These are phyloP conservation scores for Proteles cristata DNA, from an alignment of 2,113 vertebrate genomes.

Conservation along the genomic window DNA sequence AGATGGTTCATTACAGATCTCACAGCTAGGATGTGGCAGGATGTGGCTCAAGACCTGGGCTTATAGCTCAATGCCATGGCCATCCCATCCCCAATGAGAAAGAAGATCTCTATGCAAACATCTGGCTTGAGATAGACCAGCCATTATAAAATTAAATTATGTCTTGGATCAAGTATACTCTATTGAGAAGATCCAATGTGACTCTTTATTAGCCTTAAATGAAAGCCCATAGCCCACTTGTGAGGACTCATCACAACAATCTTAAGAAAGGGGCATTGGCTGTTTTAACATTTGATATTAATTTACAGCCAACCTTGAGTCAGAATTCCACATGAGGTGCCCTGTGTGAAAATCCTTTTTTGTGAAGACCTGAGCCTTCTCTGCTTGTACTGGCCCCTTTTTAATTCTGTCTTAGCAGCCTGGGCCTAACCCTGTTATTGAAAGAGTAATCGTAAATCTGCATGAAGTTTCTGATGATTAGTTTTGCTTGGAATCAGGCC, in stretches of 20 bases:
- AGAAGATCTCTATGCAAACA: not conserved
- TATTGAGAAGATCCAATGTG: not conserved
- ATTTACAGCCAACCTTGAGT: constrained; percentile 41
- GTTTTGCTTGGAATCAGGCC: constrained; percentile 86
- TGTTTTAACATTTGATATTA: not conserved
- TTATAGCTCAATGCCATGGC: not conserved
- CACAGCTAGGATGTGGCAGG: not conserved
- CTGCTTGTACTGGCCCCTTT: constrained; percentile 51
- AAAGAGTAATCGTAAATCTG: constrained; percentile 86
- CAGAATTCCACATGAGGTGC: not conserved
- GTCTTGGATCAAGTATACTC: not conserved
- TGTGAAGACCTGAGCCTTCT: constrained; percentile 48
- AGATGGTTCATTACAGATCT: not conserved
- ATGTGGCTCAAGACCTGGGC: accelerated
- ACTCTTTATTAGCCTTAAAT: not conserved
- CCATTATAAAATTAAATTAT: constrained; percentile 18
- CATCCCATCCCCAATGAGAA: not conserved
- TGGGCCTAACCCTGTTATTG: constrained; percentile 76
- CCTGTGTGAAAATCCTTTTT: constrained; percentile 38
- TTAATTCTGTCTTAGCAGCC: constrained; percentile 69
- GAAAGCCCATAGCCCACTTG: not conserved
- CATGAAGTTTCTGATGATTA: constrained; percentile 86
- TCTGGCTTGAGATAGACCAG: constrained; percentile 41
- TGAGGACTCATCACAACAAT: not conserved
- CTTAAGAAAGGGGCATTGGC: not conserved